Percentiles rank a stretch among this genome's conserved stretches.
Conservation (phyloP, 2,888 invertebrate species). For the Oxycera nigricornis region DNA sequence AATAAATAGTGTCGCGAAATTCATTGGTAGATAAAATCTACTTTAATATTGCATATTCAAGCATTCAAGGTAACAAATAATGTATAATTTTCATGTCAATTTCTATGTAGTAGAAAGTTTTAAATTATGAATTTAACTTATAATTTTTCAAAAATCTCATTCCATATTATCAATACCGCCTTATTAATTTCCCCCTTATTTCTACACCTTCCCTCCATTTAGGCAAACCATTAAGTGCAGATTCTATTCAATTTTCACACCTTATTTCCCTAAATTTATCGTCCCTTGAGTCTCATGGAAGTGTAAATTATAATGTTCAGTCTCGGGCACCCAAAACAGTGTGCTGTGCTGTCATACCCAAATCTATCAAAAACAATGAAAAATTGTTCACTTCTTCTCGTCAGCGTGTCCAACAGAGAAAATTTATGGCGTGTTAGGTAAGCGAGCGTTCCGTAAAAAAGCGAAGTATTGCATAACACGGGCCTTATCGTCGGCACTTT, state of each 20-base stretch:
- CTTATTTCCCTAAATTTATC: background rate
- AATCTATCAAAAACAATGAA: conserved; percentile 33
- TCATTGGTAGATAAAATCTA: no score
- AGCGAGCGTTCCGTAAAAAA: conserved; percentile 18
- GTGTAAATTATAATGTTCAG: conserved; percentile 18
- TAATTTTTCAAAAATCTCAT: no score
- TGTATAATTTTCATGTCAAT: no score
- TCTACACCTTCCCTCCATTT: no score
- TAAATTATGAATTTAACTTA: no score
- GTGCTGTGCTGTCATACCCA: background rate
- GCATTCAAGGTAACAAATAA: no score
- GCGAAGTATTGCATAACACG: conserved; percentile 31
- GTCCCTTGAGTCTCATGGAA: background rate
- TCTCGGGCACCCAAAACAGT: background rate
- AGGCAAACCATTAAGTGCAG: background rate
- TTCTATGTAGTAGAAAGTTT: no score
- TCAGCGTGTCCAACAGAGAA: conserved; percentile 23
- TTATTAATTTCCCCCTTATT: no score
- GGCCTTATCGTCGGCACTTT: conserved; percentile 35
- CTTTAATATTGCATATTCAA: no score
- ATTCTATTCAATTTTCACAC: background rate
- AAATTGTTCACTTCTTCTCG: conserved; percentile 39
- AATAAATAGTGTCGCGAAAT: no score
- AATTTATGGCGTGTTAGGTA: conserved; percentile 39
- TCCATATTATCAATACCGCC: no score